Evolutionary conservation across 1,140 invertebrate genomes (phyloP), one percentile per base, ranked within the genome.

Genomic region (Agrypnia vestita): DNA sequence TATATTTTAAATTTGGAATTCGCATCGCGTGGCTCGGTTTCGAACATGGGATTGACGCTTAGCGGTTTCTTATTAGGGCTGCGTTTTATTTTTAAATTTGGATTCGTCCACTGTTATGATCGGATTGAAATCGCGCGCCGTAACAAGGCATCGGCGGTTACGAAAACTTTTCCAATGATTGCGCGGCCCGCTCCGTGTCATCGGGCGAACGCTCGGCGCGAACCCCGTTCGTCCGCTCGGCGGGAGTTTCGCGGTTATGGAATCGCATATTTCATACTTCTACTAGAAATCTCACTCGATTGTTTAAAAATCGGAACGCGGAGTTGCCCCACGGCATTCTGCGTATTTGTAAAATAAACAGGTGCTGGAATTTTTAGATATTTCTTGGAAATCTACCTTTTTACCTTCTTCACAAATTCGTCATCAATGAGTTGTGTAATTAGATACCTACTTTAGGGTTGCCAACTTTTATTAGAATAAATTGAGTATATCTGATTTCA

Each of bases 101-200:
- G 62, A 67, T 25, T 25, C 21, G 35, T 67, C 62, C 12, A 10
- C 62, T 43, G n/a, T 67, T 67, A 67, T 35, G 43, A 75, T 56
- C 35, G 51, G 12, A 62, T 76, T 62, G 55, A 21, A 76, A 61
- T 47, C 46, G 35, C 3, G n/a, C 21, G 17, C 73, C 46, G 73
- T 76, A 76, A 76, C 56, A 59, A 62, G 55, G 43, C 35, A 61
- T 62, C 25, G 56, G 46, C 43, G 43, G 46, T 76, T 76, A 62
- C 73, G 73, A 76, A 76, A 76, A 62, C 69, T 15, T 47, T 53
- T 35, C 64, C 47, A n/a, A 72, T 53, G 69, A 72, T 72, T 49
- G 17, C 69, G 17, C 17, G 62, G 17, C 51, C 4, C 17, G 73
- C 25, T 76, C 7, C 73, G 56, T 76, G 43, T 46, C 73, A 61